These are phyloP conservation scores for Sebastes vulpes DNA, from an alignment of 2,797 vertebrate species.

Conservation along the genomic window DNA sequence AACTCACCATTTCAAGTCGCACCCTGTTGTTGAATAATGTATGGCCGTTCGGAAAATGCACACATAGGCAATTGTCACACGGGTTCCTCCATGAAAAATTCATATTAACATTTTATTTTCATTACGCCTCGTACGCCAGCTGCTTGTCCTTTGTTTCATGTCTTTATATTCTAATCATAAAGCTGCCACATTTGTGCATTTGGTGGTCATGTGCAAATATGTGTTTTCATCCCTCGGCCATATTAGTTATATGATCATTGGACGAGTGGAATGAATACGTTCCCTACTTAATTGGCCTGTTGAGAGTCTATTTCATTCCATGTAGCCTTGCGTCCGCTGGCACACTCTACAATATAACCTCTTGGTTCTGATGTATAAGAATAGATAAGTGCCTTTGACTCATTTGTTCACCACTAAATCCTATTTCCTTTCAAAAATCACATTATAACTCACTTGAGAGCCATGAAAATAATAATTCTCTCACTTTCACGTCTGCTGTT, in stretches of 20 bases:
- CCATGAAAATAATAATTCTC: not conserved
- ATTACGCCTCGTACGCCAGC: conserved; percentile 71
- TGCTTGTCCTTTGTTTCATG: conserved; percentile 71
- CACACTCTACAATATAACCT: not conserved
- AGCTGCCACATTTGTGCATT: conserved; percentile 43
- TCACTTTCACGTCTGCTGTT: not conserved
- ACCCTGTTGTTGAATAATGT: conserved; percentile 80
- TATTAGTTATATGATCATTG: conserved; percentile 27
- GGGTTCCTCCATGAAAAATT: conserved; percentile 86
- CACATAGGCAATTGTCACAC: conserved; percentile 80
- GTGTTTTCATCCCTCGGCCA: conserved; percentile 13
- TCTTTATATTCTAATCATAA: conserved; percentile 73
- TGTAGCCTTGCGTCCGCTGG: not conserved
- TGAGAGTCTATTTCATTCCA: conserved; percentile 17
- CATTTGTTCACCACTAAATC: not conserved
- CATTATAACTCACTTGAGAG: not conserved
- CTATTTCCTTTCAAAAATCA: not conserved
- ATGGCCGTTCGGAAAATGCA: conserved; percentile 70
- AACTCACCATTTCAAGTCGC: conserved; percentile 59
- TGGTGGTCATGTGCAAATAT: conserved; percentile 47
- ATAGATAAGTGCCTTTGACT: not conserved
- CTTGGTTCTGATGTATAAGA: not conserved
- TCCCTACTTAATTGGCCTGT: conserved; percentile 25
- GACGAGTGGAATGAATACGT: conserved; percentile 14
- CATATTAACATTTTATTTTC: conserved; percentile 83